Evolutionary conservation across 2,797 vertebrate genomes (phyloP), one percentile per base, ranked within the genome.

Genomic region (Leuciscus waleckii): DNA sequence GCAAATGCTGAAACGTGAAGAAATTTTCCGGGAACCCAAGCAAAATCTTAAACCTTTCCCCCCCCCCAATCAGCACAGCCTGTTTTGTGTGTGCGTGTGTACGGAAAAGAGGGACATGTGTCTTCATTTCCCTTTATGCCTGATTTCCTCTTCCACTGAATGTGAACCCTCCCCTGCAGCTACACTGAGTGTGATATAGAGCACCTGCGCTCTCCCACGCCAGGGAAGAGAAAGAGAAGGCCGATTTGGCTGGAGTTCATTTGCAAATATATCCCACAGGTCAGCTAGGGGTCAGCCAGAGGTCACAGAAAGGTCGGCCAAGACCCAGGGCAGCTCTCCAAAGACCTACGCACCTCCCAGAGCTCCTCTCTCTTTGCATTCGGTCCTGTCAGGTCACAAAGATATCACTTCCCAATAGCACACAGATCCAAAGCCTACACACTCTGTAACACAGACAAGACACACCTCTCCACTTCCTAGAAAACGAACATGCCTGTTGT

Each of bases 71-170:
- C 51, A 71, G 67, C 58, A 85, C 41, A 29, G 29, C 5, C 23
- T 51, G 16, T 63, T 1, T 1, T 79, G 35, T 73, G 49, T 58
- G 67, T 54, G 67, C 32, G 39, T 49, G 19, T 16, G 65, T 7
- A n/a, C 16, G 14, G 43, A 17, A 74, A 65, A 83, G 39, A 74
- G 69, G 41, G 43, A 65, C 51, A 26, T 54, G 83, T 67, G 77
- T 80, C 68, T 85, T 73, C 14, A 80, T 80, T 85, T 85, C 77
- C 65, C 65, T 83, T 86, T 77, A 49, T 51, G 65, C 23, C 43
- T 39, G 81, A 87, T 80, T 83, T 84, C 69, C 70, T 43, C 68
- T 87, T 84, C 69, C 46, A 69, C 58, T 73, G n/a, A 46, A 63
- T 69, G 16, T 37, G 46, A 80, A 68, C 68, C 56, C 29, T 63